phyloP scores from a whole-genome alignment of 2,797 vertebrate genomes.

The Poeciliopsis turneri region DNA sequence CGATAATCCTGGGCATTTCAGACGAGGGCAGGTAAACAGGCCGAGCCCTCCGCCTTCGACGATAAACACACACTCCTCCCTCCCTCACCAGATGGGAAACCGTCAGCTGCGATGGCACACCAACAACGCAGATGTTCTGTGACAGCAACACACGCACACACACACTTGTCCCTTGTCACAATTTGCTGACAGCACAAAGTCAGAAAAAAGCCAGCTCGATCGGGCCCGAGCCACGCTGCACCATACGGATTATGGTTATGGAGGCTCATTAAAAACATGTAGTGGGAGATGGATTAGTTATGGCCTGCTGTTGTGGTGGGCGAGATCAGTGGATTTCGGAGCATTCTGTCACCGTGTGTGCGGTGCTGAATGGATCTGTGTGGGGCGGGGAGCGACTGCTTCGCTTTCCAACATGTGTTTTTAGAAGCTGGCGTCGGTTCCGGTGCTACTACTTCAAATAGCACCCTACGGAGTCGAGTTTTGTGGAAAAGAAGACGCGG shows the following conservation, averaged over 20 bases:
- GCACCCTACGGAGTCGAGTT: not conserved
- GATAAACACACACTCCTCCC: constrained; percentile 32
- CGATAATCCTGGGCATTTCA: constrained; percentile 69
- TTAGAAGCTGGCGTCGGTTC: constrained; percentile 10
- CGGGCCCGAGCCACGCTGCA: constrained; percentile 46
- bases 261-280: constrained; percentile 75
- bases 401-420: constrained; percentile 39
- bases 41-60: constrained; percentile 26
- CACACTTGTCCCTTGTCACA: constrained; percentile 29
- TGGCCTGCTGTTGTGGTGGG: constrained; percentile 65
- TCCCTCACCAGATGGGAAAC: constrained; percentile 58
- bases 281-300: constrained; percentile 70
- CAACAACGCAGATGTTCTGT: constrained; percentile 61
- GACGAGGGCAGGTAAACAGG: constrained; percentile 60
- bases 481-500: not conserved
- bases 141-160: constrained; percentile 32
- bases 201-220: constrained; percentile 37
- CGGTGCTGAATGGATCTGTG: constrained; percentile 37
- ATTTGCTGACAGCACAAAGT: constrained; percentile 76
- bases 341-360: constrained; percentile 47
- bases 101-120: constrained; percentile 40
- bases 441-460: constrained; percentile 22
- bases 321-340: constrained; percentile 50
- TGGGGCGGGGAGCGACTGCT: constrained; percentile 38
- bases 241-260: constrained; percentile 68